Percentiles rank a stretch among this genome's conserved stretches.
These are phyloP conservation scores for Crossocerus cetratus DNA, from an alignment of 2,888 invertebrate species.

Conservation along the genomic window DNA sequence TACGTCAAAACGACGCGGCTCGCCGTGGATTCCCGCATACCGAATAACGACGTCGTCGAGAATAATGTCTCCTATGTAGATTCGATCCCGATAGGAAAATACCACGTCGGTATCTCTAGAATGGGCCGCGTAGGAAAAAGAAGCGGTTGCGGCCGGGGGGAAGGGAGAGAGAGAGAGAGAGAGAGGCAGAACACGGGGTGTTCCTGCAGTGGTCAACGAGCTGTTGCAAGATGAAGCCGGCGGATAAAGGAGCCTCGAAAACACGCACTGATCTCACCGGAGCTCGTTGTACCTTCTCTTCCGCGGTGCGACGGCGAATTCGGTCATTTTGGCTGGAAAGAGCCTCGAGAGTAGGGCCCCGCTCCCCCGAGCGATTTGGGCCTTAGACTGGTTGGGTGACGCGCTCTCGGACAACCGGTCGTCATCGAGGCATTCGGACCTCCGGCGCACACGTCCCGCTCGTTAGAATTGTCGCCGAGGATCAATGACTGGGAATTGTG, in stretches of 20 bases:
- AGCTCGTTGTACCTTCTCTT: background rate
- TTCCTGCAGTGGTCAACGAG: constrained; percentile 38
- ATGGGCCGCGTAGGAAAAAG: constrained; percentile 36
- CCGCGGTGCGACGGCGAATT: too few species aligned
- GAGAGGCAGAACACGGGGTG: constrained; percentile 42
- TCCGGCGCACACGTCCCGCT: background rate
- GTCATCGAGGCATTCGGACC: too few species aligned
- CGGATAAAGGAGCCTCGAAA: constrained; percentile 32
- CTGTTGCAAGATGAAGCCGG: constrained; percentile 31
- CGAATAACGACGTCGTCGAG: constrained; percentile 63
- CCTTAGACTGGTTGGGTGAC: too few species aligned
- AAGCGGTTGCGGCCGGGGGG: constrained; percentile 8
- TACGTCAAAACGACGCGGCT: constrained; percentile 69
- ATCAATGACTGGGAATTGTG: constrained; percentile 35
- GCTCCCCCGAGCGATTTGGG: background rate
- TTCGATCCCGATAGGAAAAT: constrained; percentile 60
- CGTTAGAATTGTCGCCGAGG: constrained; percentile 20
- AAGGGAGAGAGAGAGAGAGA: constrained; percentile 19
- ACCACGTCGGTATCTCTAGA: constrained; percentile 49
- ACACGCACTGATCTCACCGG: constrained; percentile 1
- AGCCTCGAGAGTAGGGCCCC: too few species aligned
- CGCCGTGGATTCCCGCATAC: constrained; percentile 62
- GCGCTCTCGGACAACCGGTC: too few species aligned
- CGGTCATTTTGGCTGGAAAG: too few species aligned
- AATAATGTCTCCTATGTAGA: constrained; percentile 62